These are phyloP conservation scores for Anguilla anguilla DNA, from an alignment of 2,797 vertebrate genomes.

Conservation along the genomic window DNA sequence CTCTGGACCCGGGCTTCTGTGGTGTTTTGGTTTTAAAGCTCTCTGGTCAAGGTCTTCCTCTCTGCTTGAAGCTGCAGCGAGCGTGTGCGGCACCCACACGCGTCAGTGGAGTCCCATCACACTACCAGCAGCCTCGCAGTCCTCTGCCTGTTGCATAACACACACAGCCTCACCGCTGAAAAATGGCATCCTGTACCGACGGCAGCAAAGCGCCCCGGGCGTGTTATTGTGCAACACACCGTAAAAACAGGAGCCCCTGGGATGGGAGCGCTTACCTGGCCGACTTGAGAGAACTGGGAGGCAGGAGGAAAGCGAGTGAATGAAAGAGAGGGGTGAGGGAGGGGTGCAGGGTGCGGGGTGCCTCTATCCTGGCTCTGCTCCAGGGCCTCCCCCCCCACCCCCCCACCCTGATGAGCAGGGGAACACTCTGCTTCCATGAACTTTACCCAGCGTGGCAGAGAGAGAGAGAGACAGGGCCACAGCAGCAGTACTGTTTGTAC, in stretches of 20 bases:
- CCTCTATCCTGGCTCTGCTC: not conserved
- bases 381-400: not conserved
- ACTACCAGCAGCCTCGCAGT: not conserved
- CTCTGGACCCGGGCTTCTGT: not conserved
- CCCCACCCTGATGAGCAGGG: not conserved
- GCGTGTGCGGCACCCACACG: not conserved
- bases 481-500: not conserved
- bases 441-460: not conserved
- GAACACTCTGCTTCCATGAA: not conserved
- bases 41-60: not conserved
- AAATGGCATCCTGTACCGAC: not conserved
- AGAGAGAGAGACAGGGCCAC: not conserved
- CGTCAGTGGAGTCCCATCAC: not conserved
- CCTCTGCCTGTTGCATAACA: not conserved
- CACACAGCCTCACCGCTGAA: not conserved
- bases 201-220: not conserved
- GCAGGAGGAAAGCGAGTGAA: not conserved
- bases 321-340: not conserved
- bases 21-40: not conserved
- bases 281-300: not conserved
- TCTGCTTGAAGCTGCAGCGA: not conserved
- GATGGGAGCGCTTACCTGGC: constrained; percentile 14
- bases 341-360: not conserved
- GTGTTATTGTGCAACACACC: not conserved
- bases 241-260: not conserved